Evolutionary conservation across 23 tunicate species (phyloP), one percentile per base, ranked within the genome.

Genomic region (Ciona savignyi): DNA sequence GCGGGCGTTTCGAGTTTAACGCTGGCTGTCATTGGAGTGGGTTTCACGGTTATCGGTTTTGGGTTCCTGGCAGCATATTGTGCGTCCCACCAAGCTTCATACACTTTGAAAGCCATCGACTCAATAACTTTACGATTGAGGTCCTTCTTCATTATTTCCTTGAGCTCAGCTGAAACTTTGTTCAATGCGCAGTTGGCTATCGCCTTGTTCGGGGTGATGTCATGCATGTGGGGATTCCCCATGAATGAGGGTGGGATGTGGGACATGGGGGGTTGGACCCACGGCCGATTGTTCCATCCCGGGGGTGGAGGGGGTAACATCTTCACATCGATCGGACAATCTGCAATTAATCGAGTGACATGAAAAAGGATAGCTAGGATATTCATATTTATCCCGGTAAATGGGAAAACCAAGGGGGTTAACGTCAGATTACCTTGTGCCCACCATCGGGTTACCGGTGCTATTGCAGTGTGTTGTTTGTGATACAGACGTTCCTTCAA

Each of bases 41-140:
- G 22, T 3, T 26, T 2, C 2, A 35, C 25, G 31, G 48, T 3
- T 20, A 74, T 27, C 1, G 74, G 82, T 83, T 76, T 83, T 2
- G 70, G 79, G 61, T 76, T 87, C 71, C 81, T 65, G 27, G 60
- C 30, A 15, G 56, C 77, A 56, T 66, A 34, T 63, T 75, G 72
- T 0, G 78, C 74, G 33, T 90, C 97, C 85, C 85, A 90, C 97
- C 97, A 90, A 4, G 82, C 30, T 51, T 90, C 97, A 34, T 80
- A 83, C 1, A 76, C 82, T 33, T 77, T 79, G 51, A 78, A 90
- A 30, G 97, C 97, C 82, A 90, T 80, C 9, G 90, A 63, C 35
- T 90, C 97, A 34, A 90, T 79, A 19, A 90, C 81, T 71, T 90
- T 90, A 27, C 76, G 65, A 32, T 76, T 90, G 70, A 90, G 48